phyloP scores from a whole-genome alignment of 2,888 invertebrate genomes.

The Philhelius pedissequus region DNA sequence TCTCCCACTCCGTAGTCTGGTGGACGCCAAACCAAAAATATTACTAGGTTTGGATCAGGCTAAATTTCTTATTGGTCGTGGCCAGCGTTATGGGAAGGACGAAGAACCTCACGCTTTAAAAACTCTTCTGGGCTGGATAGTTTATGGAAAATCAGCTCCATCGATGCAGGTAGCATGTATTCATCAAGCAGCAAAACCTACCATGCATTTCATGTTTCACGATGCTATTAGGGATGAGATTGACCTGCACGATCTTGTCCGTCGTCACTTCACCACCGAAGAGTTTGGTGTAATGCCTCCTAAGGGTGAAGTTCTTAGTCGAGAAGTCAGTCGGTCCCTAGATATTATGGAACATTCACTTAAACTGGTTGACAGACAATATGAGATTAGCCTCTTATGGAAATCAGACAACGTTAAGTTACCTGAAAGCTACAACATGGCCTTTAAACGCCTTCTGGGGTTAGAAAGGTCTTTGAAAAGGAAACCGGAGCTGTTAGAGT shows the following conservation, averaged over 20 bases:
- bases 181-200: no score
- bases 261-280: neutral
- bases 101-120: no score
- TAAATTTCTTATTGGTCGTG: no score
- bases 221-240: neutral
- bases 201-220: neutral
- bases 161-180: neutral
- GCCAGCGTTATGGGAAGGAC: no score
- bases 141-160: no score
- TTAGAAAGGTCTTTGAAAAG: neutral
- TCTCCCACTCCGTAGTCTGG: neutral
- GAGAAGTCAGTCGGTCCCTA: neutral
- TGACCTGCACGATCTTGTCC: neutral
- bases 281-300: neutral
- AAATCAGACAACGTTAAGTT: neutral
- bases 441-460: neutral
- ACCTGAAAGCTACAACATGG: no score
- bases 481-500: no score
- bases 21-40: neutral
- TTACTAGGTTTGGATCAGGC: no score
- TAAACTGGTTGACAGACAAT: neutral
- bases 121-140: no score
- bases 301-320: neutral
- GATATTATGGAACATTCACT: neutral
- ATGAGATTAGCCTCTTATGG: neutral